Base-by-base conservation (phyloP, 1,140 invertebrate species). In the Ladona fulva region DNA sequence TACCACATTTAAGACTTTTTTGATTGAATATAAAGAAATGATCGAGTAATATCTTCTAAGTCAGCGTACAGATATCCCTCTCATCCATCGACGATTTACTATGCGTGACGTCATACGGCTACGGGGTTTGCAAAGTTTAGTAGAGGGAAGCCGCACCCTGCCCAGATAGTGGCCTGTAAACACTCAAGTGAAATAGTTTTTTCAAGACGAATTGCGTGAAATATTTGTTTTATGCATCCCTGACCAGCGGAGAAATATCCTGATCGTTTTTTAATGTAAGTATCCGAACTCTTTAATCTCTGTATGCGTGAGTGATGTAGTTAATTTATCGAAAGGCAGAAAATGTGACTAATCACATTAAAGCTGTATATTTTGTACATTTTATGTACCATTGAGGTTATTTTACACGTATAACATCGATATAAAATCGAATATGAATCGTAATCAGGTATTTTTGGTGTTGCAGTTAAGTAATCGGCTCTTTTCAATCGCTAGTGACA, bases 71-170 rank as follows among this genome's bases (percentile, higher is more conserved):
- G 25, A 74, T 19, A n/a, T 78, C 22, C 77, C 22, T 78, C 52
- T 52, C 78, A 25, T 73, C 74, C 22, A 78, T 78, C 42, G 78
- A 76, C 78, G 75, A 76, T 44, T 25, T 42, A 42, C 37, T 75
- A 42, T 25, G 44, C 77, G 79, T 81, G 81, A 81, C 81, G 81
- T 81, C 80, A 81, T 79, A 79, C 74, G 59, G 79, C 80, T 80
- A 81, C 80, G 80, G 80, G 81, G 81, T 79, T 80, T 81, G 79
- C 81, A 80, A 79, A 80, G 79, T 80, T 80, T 79, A 81, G 80
- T 81, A 79, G 78, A 81, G 77, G 81, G 81, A 81, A 81, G 81
- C 81, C 81, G 81, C 81, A 81, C 81, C 81, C 81, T 81, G 77
- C 80, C 74, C 52, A 75, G 78, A 80, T 80, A 79, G 78, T 79